Conservation (phyloP, 2,888 invertebrate species). For the Polietes domitor region DNA sequence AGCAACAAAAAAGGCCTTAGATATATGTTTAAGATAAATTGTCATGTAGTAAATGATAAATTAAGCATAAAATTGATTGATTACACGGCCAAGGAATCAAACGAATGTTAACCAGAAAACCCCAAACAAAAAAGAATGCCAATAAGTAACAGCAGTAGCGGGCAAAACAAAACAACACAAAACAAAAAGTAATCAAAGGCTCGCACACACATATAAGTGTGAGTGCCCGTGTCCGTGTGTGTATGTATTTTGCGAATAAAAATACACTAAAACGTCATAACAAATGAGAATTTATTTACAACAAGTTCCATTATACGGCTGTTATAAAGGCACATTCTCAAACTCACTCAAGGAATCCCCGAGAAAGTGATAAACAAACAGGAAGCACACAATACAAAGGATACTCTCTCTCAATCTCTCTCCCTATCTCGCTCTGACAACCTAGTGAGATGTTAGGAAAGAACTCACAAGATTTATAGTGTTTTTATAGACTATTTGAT, state of each 20-base stretch:
- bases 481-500: constrained; percentile 37
- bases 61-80: constrained; percentile 52
- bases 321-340: not conserved
- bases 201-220: not conserved
- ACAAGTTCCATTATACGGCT: constrained; percentile 7
- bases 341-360: not conserved
- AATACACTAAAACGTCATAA: constrained; percentile 7
- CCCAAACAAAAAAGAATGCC: not conserved
- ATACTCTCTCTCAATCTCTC: not conserved
- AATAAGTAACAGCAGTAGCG: too few species aligned
- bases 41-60: constrained; percentile 47
- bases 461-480: constrained; percentile 39
- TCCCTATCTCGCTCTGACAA: not conserved
- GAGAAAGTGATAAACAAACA: constrained; percentile 3
- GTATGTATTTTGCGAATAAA: not conserved
- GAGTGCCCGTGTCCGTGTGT: not conserved
- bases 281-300: constrained; percentile 21
- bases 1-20: too few species aligned
- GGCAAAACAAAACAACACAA: not conserved
- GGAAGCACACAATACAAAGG: not conserved
- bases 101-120: not conserved
- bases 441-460: not conserved
- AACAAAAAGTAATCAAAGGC: not conserved
- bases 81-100: not conserved
- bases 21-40: constrained; percentile 35